Evolutionary conservation across 2,113 vertebrate genomes (phyloP).

Genomic region (Tupaia chinensis): DNA sequence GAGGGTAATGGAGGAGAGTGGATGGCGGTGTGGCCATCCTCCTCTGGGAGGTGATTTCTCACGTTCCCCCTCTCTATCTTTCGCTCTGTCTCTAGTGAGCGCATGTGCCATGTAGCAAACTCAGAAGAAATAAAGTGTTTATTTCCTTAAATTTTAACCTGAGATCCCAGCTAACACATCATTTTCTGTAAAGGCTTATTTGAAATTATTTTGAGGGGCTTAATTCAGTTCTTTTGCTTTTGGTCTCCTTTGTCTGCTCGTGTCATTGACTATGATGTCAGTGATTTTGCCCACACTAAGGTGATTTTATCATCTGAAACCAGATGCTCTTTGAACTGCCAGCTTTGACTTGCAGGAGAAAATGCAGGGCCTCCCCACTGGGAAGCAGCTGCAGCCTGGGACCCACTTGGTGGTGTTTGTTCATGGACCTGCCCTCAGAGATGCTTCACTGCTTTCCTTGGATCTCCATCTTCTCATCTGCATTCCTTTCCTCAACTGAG

Average conservation of each 20-base stretch:
- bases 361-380: neutral
- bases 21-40: no score
- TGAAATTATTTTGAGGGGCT: neutral
- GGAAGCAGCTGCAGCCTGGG: neutral
- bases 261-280: neutral
- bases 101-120: no score
- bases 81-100: no score
- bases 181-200: neutral
- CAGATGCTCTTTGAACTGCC: neutral
- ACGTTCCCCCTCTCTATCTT: no score
- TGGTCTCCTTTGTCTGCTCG: neutral
- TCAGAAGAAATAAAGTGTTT: neutral
- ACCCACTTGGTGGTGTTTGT: neutral
- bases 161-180: neutral
- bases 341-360: neutral
- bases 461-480: neutral
- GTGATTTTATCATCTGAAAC: neutral
- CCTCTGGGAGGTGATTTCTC: no score
- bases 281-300: neutral
- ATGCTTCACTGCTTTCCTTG: neutral
- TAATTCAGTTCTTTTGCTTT: neutral
- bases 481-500: rapidly evolving
- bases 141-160: conserved; percentile 14
- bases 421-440: neutral
- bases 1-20: no score